Conservation (phyloP, 2,113 vertebrate species). For the Ploceus nigricollis region DNA sequence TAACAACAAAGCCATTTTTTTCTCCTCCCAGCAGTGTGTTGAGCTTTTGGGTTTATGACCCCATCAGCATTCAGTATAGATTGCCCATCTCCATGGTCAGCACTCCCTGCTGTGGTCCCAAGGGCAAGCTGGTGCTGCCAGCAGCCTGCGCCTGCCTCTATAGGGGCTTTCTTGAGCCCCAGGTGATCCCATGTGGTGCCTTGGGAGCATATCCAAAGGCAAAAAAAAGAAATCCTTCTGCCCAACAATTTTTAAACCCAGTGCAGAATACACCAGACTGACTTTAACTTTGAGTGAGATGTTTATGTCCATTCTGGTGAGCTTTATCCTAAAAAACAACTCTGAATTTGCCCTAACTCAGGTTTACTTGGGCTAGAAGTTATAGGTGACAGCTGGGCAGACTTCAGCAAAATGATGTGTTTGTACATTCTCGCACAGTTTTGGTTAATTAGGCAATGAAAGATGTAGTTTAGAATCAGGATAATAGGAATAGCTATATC, state of each 20-base stretch:
- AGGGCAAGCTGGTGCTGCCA: not conserved
- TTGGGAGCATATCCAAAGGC: not conserved
- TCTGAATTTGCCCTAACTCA: not conserved
- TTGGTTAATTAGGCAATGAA: not conserved
- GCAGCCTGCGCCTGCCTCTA: not conserved
- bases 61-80: not conserved
- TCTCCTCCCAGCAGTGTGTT: not conserved
- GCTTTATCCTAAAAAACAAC: not conserved
- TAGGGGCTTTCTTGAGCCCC: not conserved
- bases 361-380: not conserved
- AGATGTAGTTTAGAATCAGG: not conserved
- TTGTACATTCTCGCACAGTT: not conserved
- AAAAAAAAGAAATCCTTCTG: not conserved
- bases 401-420: not conserved
- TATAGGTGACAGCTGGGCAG: not conserved
- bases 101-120: fast-evolving
- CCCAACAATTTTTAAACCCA: not conserved
- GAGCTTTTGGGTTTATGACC: not conserved
- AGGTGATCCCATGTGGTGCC: not conserved
- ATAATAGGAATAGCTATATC: not conserved
- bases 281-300: not conserved
- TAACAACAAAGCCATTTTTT: not conserved
- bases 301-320: not conserved
- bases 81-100: fast-evolving
- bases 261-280: not conserved